Base-by-base conservation (phyloP, 2,797 vertebrate genomes). In the Sciaenops ocellatus region DNA sequence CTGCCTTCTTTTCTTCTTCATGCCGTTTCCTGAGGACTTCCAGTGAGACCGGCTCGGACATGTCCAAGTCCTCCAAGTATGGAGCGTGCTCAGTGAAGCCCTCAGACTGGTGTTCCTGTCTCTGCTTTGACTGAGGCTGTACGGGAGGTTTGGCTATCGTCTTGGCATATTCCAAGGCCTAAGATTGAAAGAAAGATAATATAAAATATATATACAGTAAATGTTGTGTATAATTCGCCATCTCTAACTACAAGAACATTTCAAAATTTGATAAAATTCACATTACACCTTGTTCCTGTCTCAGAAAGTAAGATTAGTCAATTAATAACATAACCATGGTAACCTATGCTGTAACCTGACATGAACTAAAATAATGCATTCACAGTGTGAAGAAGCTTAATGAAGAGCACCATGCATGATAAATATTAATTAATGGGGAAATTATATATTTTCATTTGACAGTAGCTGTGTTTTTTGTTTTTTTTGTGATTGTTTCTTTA, bases 141-240 rank as follows among this genome's bases (percentile, higher is more conserved):
- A 79, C 69, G 62, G 92, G 94, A 3, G 97, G 97, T 89, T 93
- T 97, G 1, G 93, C 94, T 55, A 98, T 96, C 28, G 89, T 97
- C 93, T 95, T 98, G 47, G 97, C 96, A 8, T 99, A 98, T 82
- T 98, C 97, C 90, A 99, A 92, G 11, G 97, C 97, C 98, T 98
- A 50, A 66, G 79, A 72, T 26, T 18, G 22, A 69, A 12, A 64
- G 13, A 81, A 8, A 34, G 62, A 59, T n/a, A 64, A 38, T 38
- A 9, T 38, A 9, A 59, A 6, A 22, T 61, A 6, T 42, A 12
- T 61, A 6, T 50, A 11, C 12, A 9, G 3, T 13, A n/a, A n/a
- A 46, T 47, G 20, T 9, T 59, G 16, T 41, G 8, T 59, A 22
- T 54, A 24, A 56, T 59, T 30, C 13, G 22, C 24, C 20, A 22